Base-by-base conservation (phyloP, 2,113 vertebrate species). In the Ariopsis seemanni region DNA sequence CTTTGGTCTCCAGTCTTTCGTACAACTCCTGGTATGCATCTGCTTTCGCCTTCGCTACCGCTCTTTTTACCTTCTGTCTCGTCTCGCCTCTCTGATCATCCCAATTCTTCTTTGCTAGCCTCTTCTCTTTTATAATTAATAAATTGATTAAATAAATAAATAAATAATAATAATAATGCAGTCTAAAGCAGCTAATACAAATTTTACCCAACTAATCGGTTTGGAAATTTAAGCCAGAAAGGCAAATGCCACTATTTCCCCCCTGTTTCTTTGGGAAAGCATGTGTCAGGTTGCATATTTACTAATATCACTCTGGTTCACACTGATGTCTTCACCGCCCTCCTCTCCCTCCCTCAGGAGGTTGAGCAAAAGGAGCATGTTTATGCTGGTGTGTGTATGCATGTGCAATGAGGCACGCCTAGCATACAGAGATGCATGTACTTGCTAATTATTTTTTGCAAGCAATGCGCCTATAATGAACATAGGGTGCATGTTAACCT, bases 261-360 rank as follows among this genome's bases (percentile, higher is more conserved):
- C 22, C 11, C 96, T 96, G 95, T 97, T 97, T 95, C 94, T 94
- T 94, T 97, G 97, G 96, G 96, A 97, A 96, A 90, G 91, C 71
- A 72, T 91, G 93, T 94, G 92, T 94, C 95, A 93, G 94, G 91
- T 95, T 95, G 93, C 97, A 95, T 96, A 97, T 96, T 96, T 93
- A 95, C 95, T 42, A 79, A 53, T 55, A 57, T 86, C 75, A 14
- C 60, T 53, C 15, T 77, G 71, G 42, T 63, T 63, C 57, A 42
- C 82, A 42, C 52, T 12, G 27, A 55, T n/a, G 12, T n/a, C 57
- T 81, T 14, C 42, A 77, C 34, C 15, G 25, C 52, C 71, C 48
- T 52, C 57, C n/a, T 52, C 11, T n/a, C 10, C 12, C 20, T 77
- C 20, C 52, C 7, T 86, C 8, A 8, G 25, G 9, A 52, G 42